Conservation (phyloP, 1,140 invertebrate genomes). For the Drosophila seguyi region DNA sequence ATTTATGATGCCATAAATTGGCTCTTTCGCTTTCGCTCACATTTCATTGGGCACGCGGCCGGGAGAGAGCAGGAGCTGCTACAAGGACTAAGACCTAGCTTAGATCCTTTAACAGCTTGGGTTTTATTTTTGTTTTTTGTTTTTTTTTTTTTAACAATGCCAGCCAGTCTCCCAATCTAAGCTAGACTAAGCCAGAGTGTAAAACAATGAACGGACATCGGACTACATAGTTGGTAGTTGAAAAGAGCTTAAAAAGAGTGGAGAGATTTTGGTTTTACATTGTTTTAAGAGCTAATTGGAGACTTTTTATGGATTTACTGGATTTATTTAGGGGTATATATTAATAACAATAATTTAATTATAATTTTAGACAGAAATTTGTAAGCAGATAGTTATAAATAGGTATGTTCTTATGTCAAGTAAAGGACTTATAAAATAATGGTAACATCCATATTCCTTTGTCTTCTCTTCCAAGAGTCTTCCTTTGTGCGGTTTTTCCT, state of each 20-base stretch:
- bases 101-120: background rate
- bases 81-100: background rate
- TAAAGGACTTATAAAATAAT: background rate
- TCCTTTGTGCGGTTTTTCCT: too few relatives aligned
- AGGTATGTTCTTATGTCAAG: too few relatives aligned
- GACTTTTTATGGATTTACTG: background rate
- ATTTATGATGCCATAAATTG: slow-evolving; percentile 74
- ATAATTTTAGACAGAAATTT: too few relatives aligned
- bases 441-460: too few relatives aligned
- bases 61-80: background rate
- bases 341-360: too few relatives aligned
- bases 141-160: slow-evolving; percentile 14
- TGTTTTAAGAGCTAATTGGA: background rate
- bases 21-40: slow-evolving; percentile 62
- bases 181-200: background rate
- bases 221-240: background rate
- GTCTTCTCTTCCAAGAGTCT: too few relatives aligned
- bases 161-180: background rate
- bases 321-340: too few relatives aligned
- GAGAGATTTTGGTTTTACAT: background rate
- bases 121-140: slow-evolving; percentile 1
- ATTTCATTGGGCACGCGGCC: slow-evolving; percentile 30
- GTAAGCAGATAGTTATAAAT: too few relatives aligned
- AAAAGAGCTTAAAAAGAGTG: background rate
- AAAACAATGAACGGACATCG: background rate